phyloP scores from a whole-genome alignment of 2,888 invertebrate species.

The Acanthoscelides obtectus region DNA sequence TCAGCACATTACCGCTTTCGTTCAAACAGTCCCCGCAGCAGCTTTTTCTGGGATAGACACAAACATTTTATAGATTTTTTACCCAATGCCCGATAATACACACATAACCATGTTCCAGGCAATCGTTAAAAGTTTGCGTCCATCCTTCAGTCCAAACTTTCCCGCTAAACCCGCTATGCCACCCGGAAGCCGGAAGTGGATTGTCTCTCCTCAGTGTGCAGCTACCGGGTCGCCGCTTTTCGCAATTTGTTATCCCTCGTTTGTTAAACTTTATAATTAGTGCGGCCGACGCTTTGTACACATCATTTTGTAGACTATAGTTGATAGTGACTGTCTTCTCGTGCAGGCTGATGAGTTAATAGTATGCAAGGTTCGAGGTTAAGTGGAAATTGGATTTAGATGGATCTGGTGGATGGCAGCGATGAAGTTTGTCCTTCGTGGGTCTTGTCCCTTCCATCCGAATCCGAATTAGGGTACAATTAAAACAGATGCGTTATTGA shows the following conservation, averaged over 20 bases:
- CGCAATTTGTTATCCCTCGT: not conserved
- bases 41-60: too few species aligned
- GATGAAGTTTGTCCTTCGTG: not conserved
- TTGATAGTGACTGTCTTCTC: not conserved
- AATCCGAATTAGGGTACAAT: too few species aligned
- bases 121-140: not conserved
- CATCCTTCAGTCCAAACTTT: not conserved
- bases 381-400: not conserved
- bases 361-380: not conserved
- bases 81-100: too few species aligned
- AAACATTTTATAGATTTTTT: too few species aligned
- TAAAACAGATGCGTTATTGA: too few species aligned
- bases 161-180: too few species aligned
- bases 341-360: not conserved
- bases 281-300: not conserved
- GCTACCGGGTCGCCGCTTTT: not conserved
- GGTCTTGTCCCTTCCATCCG: not conserved
- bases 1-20: too few species aligned
- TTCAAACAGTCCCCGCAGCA: too few species aligned
- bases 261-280: not conserved
- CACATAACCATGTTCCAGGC: not conserved
- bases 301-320: not conserved
- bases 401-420: not conserved
- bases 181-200: not conserved
- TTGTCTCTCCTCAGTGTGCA: not conserved